phyloP scores from a whole-genome alignment of 1,140 invertebrate genomes.

The Batillaria attramentaria region DNA sequence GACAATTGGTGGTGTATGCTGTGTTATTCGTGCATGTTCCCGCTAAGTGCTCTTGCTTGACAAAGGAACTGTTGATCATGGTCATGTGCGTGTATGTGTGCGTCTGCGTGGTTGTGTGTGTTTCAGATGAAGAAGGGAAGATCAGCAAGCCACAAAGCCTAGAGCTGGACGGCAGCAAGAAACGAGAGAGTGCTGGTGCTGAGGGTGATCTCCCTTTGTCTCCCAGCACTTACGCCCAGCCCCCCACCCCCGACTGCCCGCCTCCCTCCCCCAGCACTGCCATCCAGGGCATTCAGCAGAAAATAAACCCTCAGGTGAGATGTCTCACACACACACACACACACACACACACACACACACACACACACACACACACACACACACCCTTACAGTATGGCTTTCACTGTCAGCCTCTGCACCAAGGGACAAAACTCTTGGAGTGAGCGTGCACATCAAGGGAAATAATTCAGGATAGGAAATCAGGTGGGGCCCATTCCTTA shows the following conservation, averaged over 20 bases:
- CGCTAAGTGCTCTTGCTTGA: too few species aligned
- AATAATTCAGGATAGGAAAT: too few species aligned
- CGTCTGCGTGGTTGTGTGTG: too few species aligned
- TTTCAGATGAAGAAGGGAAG: conserved; percentile 23
- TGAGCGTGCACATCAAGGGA: too few species aligned
- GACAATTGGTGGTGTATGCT: too few species aligned
- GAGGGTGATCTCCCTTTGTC: conserved; percentile 75
- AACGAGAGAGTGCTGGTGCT: not conserved
- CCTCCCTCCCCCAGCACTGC: conserved; percentile 93
- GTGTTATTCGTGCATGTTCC: too few species aligned
- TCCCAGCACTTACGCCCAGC: conserved; percentile 91
- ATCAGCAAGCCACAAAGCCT: conserved; percentile 49
- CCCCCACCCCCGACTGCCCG: conserved; percentile 93
- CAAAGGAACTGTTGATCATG: too few species aligned
- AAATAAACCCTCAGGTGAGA: conserved; percentile 90
- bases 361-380: not conserved
- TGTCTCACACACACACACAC: not conserved
- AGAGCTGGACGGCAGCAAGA: conserved; percentile 47
- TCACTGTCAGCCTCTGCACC: too few species aligned
- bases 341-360: not conserved
- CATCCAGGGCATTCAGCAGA: conserved; percentile 89
- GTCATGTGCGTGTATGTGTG: too few species aligned
- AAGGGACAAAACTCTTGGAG: too few species aligned
- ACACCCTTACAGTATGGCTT: too few species aligned
- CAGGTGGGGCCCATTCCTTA: too few species aligned